These are phyloP conservation scores for Cosmopolites sordidus DNA, from an alignment of 2,888 invertebrate genomes.

Conservation along the genomic window DNA sequence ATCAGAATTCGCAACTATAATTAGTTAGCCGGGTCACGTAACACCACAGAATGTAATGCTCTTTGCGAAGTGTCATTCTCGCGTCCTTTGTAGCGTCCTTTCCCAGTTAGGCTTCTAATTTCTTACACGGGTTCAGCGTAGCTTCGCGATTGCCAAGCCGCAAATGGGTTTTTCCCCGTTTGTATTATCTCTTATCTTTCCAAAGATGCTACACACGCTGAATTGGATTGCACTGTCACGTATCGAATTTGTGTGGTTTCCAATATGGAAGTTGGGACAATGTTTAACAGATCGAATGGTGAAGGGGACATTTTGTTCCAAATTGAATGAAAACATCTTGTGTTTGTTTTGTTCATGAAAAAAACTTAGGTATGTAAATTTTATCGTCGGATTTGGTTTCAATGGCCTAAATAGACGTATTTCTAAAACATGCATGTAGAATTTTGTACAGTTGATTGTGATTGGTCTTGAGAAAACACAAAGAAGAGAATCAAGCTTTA, in stretches of 20 bases:
- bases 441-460: too few species aligned
- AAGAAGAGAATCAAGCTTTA: too few species aligned
- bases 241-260: conserved; percentile 17
- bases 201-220: conserved; percentile 20
- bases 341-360: too few species aligned
- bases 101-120: conserved; percentile 20
- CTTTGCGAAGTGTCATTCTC: conserved; percentile 15
- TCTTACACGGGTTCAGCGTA: conserved; percentile 19
- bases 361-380: too few species aligned
- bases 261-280: conserved; percentile 11
- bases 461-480: too few species aligned
- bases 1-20: conserved; percentile 18
- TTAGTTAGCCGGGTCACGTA: conserved; percentile 23
- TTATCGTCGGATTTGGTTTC: too few species aligned
- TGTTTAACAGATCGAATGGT: too few species aligned
- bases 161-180: conserved; percentile 24
- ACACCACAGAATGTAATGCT: conserved; percentile 17
- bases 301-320: too few species aligned
- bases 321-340: too few species aligned
- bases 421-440: too few species aligned
- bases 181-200: conserved; percentile 25
- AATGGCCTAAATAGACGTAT: too few species aligned
- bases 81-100: conserved; percentile 19
- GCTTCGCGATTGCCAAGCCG: conserved; percentile 20
- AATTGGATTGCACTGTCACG: conserved; percentile 21